Conservation (phyloP, 2,888 invertebrate genomes). For the Brachycybe producta region DNA sequence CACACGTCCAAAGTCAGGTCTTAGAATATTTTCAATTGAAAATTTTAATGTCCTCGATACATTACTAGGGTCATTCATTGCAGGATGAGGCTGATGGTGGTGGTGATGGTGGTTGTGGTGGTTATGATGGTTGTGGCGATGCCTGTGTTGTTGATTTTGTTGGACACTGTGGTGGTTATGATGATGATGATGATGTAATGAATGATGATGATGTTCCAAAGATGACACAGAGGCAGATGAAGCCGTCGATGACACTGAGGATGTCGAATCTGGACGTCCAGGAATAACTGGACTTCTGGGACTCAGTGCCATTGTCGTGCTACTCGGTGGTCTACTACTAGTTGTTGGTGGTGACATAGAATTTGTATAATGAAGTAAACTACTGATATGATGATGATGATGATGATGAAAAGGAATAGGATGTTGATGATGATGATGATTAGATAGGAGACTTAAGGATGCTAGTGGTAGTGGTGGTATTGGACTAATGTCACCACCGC, state of each 20-base stretch:
- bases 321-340: neutral
- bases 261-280: conserved; percentile 1
- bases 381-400: no score
- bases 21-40: conserved; percentile 26
- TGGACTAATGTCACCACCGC: no score
- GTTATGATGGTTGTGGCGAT: neutral
- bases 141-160: neutral
- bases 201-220: conserved; percentile 5
- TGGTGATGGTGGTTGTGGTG: neutral
- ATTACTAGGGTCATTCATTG: neutral
- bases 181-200: neutral
- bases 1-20: conserved; percentile 24
- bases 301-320: neutral
- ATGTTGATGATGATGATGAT: no score
- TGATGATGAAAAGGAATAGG: no score
- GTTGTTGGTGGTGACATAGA: neutral
- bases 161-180: neutral
- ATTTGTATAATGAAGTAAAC: no score
- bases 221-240: conserved; percentile 5
- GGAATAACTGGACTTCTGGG: neutral
- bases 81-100: neutral
- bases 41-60: conserved; percentile 20
- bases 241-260: neutral
- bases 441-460: neutral
- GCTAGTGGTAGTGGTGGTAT: neutral